These are phyloP conservation scores for Plectus sambesii DNA, from an alignment of 1,140 invertebrate genomes.

Conservation along the genomic window DNA sequence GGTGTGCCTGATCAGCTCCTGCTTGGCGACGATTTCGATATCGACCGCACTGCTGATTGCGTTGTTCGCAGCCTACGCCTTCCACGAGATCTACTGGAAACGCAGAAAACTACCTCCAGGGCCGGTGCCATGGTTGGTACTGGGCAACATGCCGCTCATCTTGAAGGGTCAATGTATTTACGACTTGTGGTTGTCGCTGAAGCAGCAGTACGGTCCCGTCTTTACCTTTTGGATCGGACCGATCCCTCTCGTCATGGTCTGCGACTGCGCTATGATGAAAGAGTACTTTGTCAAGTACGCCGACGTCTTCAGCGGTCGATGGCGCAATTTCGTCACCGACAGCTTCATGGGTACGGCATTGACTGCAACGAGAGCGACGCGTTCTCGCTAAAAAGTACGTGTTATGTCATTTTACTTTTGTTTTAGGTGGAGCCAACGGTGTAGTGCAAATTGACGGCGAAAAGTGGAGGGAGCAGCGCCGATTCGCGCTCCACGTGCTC, in stretches of 20 bases:
- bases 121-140: conserved; percentile 31
- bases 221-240: conserved; percentile 45
- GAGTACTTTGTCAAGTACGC: conserved; percentile 38
- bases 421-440: conserved; percentile 38
- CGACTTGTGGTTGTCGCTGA: conserved; percentile 14
- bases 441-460: conserved; percentile 57
- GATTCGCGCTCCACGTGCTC: conserved; percentile 74
- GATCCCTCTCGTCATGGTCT: conserved; percentile 40
- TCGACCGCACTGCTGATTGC: too few relatives aligned
- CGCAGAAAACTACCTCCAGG: conserved; percentile 33
- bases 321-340: conserved; percentile 41
- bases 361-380: not conserved
- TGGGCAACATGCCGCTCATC: conserved; percentile 33
- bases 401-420: conserved; percentile 13
- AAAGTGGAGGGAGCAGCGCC: conserved; percentile 78
- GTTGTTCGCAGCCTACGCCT: too few relatives aligned
- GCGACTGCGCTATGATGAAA: conserved; percentile 30
- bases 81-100: conserved; percentile 40
- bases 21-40: too few relatives aligned
- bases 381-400: conserved; percentile 6
- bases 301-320: conserved; percentile 38
- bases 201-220: conserved; percentile 29
- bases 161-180: conserved; percentile 2
- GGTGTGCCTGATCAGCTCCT: too few relatives aligned
- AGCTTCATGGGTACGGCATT: conserved; percentile 38